Base-by-base conservation (phyloP, 2,888 invertebrate genomes). In the Hermodice carunculata region DNA sequence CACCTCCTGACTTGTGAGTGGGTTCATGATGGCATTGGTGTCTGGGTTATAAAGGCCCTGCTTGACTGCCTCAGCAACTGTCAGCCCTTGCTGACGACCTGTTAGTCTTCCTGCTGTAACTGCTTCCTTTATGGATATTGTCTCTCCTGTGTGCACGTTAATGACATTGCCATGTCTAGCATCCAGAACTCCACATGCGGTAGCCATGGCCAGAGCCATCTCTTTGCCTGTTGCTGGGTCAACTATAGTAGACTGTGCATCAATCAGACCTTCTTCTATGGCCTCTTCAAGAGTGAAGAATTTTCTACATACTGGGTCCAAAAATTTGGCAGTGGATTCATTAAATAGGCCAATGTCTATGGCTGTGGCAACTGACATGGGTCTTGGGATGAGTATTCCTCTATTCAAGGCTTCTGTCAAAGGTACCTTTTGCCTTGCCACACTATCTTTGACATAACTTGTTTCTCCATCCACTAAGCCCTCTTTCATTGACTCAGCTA, bases 401-500 rank as follows among this genome's bases (percentile, higher is more conserved):
- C 66, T 64, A 17, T 91, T 89, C 77, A 98, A 88, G 29, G 97
- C 97, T 85, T 94, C 91, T 75, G 90, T 89, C 69, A 98, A 89
- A 4, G 95, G 93, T 57, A 98, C 88, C 87, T 95, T 93, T 37
- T 70, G 70, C 37, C 54, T 46, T 14, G 64, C 48, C 3, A 64
- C 64, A n/a, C 75, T 76, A 56, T 83, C 79, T 22, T 74, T 75
- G 2, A 85, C 79, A 48, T 77, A 71, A 44, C 37, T 92, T 91
- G 69, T 93, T 87, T 92, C 91, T 42, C 92, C 90, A 87, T 94
- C 93, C 58, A 96, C 89, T 48, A 94, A 81, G 65, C 93, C 93
- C 54, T 89, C 77, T 48, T 78, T 76, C 29, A 88, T 76, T 3
- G 86, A 82, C 6, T 75, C 72, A 14, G 54, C 44, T 19, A 75